These are phyloP conservation scores for Hirtodrosophila trivittata DNA, from an alignment of 2,888 invertebrate species.

Conservation along the genomic window DNA sequence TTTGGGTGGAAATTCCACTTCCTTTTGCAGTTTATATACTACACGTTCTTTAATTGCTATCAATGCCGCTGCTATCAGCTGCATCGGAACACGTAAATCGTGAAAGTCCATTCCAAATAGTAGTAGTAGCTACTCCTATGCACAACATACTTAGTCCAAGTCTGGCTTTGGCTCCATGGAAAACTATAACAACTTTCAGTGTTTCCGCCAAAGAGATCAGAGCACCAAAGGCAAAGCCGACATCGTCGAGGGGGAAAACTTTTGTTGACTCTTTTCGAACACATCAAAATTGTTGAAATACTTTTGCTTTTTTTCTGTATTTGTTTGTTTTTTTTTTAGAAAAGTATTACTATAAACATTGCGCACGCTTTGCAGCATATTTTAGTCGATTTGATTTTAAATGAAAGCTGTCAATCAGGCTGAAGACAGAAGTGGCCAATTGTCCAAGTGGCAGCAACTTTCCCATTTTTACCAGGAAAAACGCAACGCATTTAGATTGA, in stretches of 20 bases:
- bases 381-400: slow-evolving; percentile 74
- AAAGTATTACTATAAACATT: slow-evolving; percentile 24
- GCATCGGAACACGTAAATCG: slow-evolving; percentile 32
- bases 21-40: too few species aligned
- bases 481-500: slow-evolving; percentile 48
- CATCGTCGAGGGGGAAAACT: slow-evolving; percentile 20
- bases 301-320: slow-evolving; percentile 47
- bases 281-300: slow-evolving; percentile 60
- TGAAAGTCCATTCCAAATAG: slow-evolving; percentile 61
- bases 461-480: slow-evolving; percentile 75
- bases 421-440: slow-evolving; percentile 47
- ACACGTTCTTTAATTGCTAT: too few species aligned
- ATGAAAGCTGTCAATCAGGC: slow-evolving; percentile 82
- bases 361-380: slow-evolving; percentile 47
- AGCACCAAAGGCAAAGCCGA: slow-evolving; percentile 32
- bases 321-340: slow-evolving; percentile 18
- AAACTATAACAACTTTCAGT: slow-evolving; percentile 60
- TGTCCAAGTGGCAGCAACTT: slow-evolving; percentile 52
- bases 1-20: too few species aligned
- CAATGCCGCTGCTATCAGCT: too few species aligned
- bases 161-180: slow-evolving; percentile 18
- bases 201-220: slow-evolving; percentile 16
- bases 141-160: neutral
- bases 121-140: neutral
- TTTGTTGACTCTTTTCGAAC: slow-evolving; percentile 32